Conservation (phyloP, 1,140 invertebrate species). For the Diachasma alloeum region DNA sequence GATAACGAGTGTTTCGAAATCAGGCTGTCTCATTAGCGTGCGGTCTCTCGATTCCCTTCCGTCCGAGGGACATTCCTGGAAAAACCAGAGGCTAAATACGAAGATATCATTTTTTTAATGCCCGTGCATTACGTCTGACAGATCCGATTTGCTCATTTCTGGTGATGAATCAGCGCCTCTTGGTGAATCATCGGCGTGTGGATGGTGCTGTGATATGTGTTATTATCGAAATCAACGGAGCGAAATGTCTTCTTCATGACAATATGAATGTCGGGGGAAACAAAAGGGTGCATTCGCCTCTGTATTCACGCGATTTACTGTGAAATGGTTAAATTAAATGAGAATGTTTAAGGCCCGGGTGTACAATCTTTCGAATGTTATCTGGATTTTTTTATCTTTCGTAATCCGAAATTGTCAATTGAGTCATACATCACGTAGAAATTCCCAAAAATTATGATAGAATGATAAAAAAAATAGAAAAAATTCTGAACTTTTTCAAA, state of each 20-base stretch:
- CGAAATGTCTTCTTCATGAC: background rate
- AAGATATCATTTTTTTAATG: background rate
- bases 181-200: background rate
- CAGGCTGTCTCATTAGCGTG: background rate
- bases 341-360: too few species aligned
- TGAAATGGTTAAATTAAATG: too few species aligned
- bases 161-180: background rate
- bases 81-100: background rate
- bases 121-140: background rate
- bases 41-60: background rate
- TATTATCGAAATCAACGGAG: background rate
- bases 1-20: conserved; percentile 41
- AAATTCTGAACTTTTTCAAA: too few species aligned
- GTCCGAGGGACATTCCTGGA: background rate
- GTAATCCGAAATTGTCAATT: too few species aligned
- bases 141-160: background rate
- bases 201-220: background rate
- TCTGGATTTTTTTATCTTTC: too few species aligned
- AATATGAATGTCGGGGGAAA: background rate
- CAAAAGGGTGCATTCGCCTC: too few species aligned
- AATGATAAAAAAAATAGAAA: too few species aligned
- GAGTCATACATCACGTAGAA: too few species aligned
- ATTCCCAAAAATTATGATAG: too few species aligned
- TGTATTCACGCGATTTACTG: too few species aligned
- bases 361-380: too few species aligned